A percentile compares a stretch with the other conserved stretches of the same genome.
These are phyloP conservation scores for Mormyrops attenuatus DNA, from an alignment of 2,797 vertebrate genomes.

Conservation along the genomic window DNA sequence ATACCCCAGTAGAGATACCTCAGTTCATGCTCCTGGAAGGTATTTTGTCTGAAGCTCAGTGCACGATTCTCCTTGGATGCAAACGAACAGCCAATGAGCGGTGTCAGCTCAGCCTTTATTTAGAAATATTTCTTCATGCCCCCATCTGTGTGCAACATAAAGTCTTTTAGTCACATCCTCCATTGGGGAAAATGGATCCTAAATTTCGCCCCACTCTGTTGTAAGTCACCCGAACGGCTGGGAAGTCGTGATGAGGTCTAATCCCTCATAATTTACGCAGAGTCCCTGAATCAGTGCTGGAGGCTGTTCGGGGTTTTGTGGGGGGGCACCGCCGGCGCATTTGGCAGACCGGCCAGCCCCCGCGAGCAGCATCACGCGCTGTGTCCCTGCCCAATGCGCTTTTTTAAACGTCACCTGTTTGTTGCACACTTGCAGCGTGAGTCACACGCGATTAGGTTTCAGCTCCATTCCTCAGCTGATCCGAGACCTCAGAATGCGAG, in stretches of 20 bases:
- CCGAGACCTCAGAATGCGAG: conserved; percentile 29
- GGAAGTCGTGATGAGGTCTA: conserved; percentile 56
- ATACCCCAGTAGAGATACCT: neutral
- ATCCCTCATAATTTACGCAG: conserved; percentile 56
- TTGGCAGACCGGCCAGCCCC: conserved; percentile 8
- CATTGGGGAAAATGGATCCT: neutral
- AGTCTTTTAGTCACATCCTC: neutral
- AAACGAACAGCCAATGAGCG: neutral
- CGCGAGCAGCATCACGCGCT: neutral
- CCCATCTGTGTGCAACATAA: neutral
- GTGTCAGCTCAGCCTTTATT: neutral
- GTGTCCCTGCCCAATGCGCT: neutral
- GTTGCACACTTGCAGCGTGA: conserved; percentile 32
- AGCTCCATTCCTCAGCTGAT: conserved; percentile 30
- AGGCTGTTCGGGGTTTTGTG: conserved; percentile 48
- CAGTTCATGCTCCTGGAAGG: neutral
- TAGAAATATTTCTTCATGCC: neutral
- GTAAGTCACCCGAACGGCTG: conserved; percentile 43
- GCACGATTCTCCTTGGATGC: neutral
- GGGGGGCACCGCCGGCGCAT: conserved; percentile 44
- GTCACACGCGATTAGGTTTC: conserved; percentile 41
- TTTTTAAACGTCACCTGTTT: conserved; percentile 35
- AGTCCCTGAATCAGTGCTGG: conserved; percentile 51
- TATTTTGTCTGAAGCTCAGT: neutral
- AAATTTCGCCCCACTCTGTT: conserved; percentile 3